phyloP scores from a whole-genome alignment of 2,113 vertebrate species.

The Notothenia coriiceps region DNA sequence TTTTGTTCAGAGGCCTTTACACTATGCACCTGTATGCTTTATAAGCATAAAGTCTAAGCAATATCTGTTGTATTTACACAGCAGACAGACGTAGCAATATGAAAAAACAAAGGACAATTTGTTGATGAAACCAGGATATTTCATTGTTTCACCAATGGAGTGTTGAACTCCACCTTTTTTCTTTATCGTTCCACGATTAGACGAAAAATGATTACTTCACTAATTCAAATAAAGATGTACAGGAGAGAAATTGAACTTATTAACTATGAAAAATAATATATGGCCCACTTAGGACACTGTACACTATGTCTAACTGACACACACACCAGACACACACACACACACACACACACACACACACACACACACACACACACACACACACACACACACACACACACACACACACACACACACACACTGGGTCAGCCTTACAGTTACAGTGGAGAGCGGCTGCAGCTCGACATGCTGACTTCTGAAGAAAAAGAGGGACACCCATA shows the following conservation, averaged over 20 bases:
- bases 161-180: neutral
- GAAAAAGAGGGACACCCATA: constrained; percentile 88
- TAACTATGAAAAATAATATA: neutral
- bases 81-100: neutral
- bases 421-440: constrained; percentile 6
- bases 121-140: neutral
- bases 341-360: constrained; percentile 3
- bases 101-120: neutral
- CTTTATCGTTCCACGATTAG: neutral
- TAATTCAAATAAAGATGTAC: neutral
- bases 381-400: constrained; percentile 9
- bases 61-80: neutral
- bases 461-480: constrained; percentile 63
- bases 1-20: neutral
- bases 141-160: neutral
- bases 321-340: neutral
- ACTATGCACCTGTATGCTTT: neutral
- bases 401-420: constrained; percentile 3
- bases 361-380: constrained; percentile 9
- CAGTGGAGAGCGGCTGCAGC: constrained; percentile 28
- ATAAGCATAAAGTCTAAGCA: neutral
- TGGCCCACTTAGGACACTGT: neutral
- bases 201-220: neutral
- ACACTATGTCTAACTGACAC: neutral
- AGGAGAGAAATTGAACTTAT: neutral